These are phyloP conservation scores for Phylloscopus trochilus DNA, from an alignment of 2,113 vertebrate species.

Conservation along the genomic window DNA sequence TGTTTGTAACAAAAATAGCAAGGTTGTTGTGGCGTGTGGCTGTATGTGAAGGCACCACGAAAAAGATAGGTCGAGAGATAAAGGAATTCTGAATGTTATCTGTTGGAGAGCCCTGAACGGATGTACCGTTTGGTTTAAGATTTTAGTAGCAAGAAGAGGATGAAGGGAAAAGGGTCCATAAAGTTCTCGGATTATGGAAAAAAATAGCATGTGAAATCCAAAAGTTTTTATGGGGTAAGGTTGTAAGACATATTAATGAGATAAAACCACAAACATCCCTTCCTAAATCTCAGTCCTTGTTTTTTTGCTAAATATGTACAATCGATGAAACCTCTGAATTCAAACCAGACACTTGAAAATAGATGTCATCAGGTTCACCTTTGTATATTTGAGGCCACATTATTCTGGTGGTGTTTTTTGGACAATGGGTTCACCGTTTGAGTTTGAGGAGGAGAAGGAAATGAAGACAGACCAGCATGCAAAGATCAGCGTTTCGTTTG, in stretches of 20 bases:
- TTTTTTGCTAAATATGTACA: not conserved
- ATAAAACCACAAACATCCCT: not conserved
- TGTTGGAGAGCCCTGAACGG: fast-evolving
- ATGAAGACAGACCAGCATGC: not conserved
- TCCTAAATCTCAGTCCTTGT: not conserved
- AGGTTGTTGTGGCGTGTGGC: not conserved
- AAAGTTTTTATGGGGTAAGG: not conserved
- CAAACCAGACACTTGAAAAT: not conserved
- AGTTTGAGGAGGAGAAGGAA: not conserved
- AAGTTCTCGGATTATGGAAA: not conserved
- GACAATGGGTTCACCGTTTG: too few species aligned
- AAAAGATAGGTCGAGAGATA: not conserved
- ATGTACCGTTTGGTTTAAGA: not conserved
- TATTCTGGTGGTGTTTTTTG: not conserved
- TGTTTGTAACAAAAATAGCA: not conserved
- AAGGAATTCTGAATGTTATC: not conserved
- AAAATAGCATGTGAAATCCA: not conserved
- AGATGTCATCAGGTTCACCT: not conserved
- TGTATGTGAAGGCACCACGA: not conserved
- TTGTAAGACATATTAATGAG: not conserved
- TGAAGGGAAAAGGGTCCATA: not conserved
- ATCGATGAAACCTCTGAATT: fast-evolving
- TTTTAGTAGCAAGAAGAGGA: not conserved
- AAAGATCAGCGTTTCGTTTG: not conserved
- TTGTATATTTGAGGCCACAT: not conserved